Percentiles rank a stretch among this genome's conserved stretches.
Conservation (phyloP, 2,113 vertebrate species). For the Paralichthys olivaceus region DNA sequence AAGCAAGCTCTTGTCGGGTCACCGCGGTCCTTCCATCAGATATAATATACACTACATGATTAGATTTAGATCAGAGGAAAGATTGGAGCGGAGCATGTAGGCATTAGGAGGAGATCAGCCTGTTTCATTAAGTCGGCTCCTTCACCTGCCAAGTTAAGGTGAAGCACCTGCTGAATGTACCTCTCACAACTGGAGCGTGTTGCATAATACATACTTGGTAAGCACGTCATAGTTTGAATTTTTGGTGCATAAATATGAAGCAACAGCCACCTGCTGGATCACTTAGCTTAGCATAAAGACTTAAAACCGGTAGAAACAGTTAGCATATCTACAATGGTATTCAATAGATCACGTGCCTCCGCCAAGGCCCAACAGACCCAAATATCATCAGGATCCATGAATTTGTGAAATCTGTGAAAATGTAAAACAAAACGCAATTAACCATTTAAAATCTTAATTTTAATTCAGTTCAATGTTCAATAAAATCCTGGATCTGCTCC, state of each 20-base stretch:
- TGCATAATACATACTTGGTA: neutral
- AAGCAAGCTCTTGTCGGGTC: neutral
- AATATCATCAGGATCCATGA: too few species aligned
- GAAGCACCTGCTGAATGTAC: neutral
- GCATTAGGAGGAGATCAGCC: neutral
- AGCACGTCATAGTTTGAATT: neutral
- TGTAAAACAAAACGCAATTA: too few species aligned
- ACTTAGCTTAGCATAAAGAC: neutral
- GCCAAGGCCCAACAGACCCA: too few species aligned
- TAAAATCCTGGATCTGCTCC: too few species aligned
- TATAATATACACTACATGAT: neutral
- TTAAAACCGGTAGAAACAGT: neutral
- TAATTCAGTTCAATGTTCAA: too few species aligned
- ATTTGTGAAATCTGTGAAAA: too few species aligned
- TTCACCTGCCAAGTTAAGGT: neutral
- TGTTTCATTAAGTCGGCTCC: neutral
- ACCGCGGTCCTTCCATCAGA: neutral
- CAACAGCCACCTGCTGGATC: neutral
- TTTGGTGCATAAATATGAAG: neutral
- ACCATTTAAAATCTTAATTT: too few species aligned
- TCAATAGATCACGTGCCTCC: too few species aligned
- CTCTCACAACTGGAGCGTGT: neutral
- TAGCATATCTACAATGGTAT: too few species aligned
- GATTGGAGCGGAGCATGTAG: neutral
- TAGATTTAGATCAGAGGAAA: neutral